phyloP scores from a whole-genome alignment of 2,113 vertebrate species.

The Protobothrops flavoviridis region DNA sequence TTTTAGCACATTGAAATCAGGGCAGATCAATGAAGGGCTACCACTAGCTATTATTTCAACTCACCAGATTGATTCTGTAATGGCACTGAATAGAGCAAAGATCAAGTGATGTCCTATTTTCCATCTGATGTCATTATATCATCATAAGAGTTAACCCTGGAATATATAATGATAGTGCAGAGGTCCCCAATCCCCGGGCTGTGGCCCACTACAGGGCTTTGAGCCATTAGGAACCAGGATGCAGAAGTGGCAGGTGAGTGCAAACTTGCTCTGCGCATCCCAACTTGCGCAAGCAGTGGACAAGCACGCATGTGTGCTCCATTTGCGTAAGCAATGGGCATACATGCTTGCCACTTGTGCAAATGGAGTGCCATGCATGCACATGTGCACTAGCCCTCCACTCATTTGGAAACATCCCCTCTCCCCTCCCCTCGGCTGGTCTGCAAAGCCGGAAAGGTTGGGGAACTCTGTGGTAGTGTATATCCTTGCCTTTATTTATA shows the following conservation, averaged over 20 bases:
- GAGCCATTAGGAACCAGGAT: not conserved
- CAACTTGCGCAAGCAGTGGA: not conserved
- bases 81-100: not conserved
- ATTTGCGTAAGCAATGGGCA: not conserved
- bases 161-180: not conserved
- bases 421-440: not conserved
- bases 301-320: fast-evolving
- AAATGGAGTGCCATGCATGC: not conserved
- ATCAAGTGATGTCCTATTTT: not conserved
- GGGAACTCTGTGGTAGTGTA: not conserved
- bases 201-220: not conserved
- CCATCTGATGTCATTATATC: not conserved
- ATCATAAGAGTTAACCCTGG: not conserved
- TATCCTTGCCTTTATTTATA: not conserved
- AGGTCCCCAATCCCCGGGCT: not conserved
- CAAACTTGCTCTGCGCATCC: not conserved
- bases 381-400: not conserved
- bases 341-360: not conserved
- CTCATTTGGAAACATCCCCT: not conserved
- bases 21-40: not conserved
- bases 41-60: not conserved
- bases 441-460: not conserved
- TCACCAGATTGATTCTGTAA: not conserved
- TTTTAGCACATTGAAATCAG: not conserved
- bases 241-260: not conserved